Conservation (phyloP, 2,888 invertebrate genomes). For the Ceraclea dissimilis region DNA sequence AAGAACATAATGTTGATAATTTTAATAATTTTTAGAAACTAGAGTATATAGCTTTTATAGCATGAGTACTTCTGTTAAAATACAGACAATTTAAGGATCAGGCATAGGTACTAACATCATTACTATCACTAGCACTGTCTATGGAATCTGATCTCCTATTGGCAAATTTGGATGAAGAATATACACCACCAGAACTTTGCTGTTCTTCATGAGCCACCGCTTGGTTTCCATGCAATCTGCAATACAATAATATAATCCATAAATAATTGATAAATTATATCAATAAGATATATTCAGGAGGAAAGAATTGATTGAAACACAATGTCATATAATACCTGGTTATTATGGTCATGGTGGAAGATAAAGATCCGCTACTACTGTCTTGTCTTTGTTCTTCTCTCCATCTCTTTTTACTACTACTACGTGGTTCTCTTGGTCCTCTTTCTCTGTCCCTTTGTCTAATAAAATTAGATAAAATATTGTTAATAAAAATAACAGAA, state of each 20-base stretch:
- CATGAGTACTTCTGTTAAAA: no score
- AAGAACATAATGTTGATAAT: not conserved
- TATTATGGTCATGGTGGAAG: constrained; percentile 50
- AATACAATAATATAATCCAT: no score
- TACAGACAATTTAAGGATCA: no score
- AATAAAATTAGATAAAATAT: constrained; percentile 2
- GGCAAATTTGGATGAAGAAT: constrained; percentile 37
- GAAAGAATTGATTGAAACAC: not conserved
- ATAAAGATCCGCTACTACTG: constrained; percentile 40
- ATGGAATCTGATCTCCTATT: constrained; percentile 43
- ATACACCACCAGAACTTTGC: constrained; percentile 40
- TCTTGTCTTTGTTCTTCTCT: constrained; percentile 40
- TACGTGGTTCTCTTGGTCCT: constrained; percentile 34
- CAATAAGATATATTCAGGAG: not conserved
- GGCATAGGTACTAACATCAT: constrained; percentile 34
- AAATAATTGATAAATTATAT: not conserved
- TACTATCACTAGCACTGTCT: constrained; percentile 48
- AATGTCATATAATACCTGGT: constrained; percentile 37
- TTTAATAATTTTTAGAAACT: not conserved
- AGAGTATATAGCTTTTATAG: no score
- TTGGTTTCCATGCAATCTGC: constrained; percentile 22
- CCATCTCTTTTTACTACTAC: constrained; percentile 40
- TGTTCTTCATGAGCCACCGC: constrained; percentile 26
- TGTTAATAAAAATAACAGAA: not conserved
- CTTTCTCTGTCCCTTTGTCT: constrained; percentile 34